A percentile compares a stretch with the other conserved stretches of the same genome.
Evolutionary conservation across 1,140 invertebrate genomes (phyloP).

Genomic region (Scaptomyza montana): DNA sequence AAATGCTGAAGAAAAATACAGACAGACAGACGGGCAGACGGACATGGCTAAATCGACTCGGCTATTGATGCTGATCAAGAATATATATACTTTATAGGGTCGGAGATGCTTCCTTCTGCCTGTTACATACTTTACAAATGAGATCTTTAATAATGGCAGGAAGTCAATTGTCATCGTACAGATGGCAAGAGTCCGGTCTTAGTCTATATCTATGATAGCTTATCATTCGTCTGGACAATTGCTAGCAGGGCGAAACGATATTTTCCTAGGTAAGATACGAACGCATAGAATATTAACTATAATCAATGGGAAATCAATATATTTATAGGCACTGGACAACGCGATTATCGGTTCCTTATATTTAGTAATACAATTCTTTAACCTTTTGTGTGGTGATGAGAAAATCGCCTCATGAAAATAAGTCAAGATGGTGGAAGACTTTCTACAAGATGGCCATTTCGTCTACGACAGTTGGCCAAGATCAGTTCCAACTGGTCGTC

Average conservation of each 20-base stretch:
- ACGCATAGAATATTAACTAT: not conserved
- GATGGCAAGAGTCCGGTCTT: conserved; percentile 39
- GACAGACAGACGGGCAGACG: too few relatives aligned
- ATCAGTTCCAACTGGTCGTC: conserved; percentile 5
- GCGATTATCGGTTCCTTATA: conserved; percentile 51
- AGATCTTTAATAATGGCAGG: conserved; percentile 84
- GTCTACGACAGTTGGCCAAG: conserved; percentile 4
- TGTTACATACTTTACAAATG: too few relatives aligned
- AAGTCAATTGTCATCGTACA: conserved; percentile 27
- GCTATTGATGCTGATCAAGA: too few relatives aligned
- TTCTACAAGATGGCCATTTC: conserved; percentile 26
- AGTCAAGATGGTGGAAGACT: conserved; percentile 47
- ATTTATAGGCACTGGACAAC: conserved; percentile 49
- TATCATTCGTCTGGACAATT: conserved; percentile 6
- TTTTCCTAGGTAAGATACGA: conserved; percentile 28
- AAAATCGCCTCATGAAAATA: conserved; percentile 37
- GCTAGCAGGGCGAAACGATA: conserved; percentile 39
- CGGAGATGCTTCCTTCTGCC: too few relatives aligned
- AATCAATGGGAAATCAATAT: not conserved
- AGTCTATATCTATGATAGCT: conserved; percentile 48
- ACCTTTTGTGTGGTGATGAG: conserved; percentile 35
- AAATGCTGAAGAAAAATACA: too few relatives aligned
- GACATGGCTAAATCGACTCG: too few relatives aligned
- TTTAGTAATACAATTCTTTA: conserved; percentile 5
- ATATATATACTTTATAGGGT: too few relatives aligned